These are phyloP conservation scores for Megamerina dolium DNA, from an alignment of 2,888 invertebrate genomes.

Conservation along the genomic window DNA sequence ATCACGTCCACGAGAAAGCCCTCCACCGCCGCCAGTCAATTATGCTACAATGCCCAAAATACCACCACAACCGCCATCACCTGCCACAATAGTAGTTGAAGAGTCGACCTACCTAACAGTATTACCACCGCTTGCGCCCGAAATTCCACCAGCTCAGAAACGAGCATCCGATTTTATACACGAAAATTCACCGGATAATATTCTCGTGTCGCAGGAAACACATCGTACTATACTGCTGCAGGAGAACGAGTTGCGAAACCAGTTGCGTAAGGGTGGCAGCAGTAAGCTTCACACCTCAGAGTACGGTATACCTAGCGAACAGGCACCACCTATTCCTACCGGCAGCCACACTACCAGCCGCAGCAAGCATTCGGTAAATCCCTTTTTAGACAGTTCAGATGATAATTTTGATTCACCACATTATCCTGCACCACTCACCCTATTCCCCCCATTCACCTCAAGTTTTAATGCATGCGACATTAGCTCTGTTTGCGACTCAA, in stretches of 20 bases:
- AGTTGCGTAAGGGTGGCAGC: too few species aligned
- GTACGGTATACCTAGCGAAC: constrained; percentile 31
- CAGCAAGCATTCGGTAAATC: constrained; percentile 44
- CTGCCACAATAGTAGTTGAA: constrained; percentile 13
- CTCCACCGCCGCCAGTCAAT: constrained; percentile 49
- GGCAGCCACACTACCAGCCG: constrained; percentile 18
- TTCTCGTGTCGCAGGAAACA: constrained; percentile 45
- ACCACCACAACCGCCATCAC: constrained; percentile 17
- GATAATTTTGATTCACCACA: constrained; percentile 35
- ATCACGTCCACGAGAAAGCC: constrained; percentile 43
- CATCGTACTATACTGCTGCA: constrained; percentile 45
- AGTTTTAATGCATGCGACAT: constrained; percentile 18
- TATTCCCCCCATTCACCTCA: constrained; percentile 2
- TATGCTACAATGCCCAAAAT: constrained; percentile 40
- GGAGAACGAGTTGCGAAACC: constrained; percentile 47
- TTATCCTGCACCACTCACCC: constrained; percentile 29
- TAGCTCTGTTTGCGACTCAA: constrained; percentile 23
- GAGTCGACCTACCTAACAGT: constrained; percentile 42
- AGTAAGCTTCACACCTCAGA: constrained; percentile 24
- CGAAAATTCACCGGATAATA: constrained; percentile 46
- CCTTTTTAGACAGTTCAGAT: constrained; percentile 40
- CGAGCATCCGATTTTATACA: constrained; percentile 41
- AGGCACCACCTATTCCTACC: constrained; percentile 34
- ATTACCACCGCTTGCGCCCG: constrained; percentile 24
- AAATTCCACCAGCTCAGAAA: constrained; percentile 34